A percentile compares a stretch with the other conserved stretches of the same genome.
Conservation (phyloP, 2,888 invertebrate genomes). For the Drosophila macrospina region DNA sequence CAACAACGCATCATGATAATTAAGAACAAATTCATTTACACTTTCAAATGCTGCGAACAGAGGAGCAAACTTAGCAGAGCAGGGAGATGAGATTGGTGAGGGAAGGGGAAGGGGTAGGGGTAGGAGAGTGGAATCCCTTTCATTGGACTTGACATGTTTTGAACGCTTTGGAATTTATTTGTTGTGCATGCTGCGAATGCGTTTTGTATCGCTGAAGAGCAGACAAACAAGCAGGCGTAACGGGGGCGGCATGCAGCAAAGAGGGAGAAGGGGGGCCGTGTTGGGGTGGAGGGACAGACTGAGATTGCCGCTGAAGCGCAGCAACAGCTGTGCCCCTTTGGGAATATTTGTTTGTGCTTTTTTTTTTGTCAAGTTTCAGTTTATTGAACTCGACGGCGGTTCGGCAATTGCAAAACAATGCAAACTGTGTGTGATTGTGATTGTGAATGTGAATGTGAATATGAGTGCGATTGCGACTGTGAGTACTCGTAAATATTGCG, state of each 20-base stretch:
- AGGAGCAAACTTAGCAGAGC: not conserved
- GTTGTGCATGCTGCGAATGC: slow-evolving; percentile 58
- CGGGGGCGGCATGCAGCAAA: slow-evolving; percentile 19
- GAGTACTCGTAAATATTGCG: slow-evolving; percentile 5
- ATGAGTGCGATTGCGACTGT: not conserved
- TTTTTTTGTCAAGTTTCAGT: slow-evolving; percentile 38
- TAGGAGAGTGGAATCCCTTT: slow-evolving; percentile 47
- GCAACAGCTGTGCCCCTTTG: slow-evolving; percentile 70
- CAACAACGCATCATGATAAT: slow-evolving; percentile 66
- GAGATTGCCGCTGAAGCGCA: slow-evolving; percentile 69
- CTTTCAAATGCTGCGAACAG: slow-evolving; percentile 59
- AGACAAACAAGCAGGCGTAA: slow-evolving; percentile 58
- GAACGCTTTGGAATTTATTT: slow-evolving; percentile 71
- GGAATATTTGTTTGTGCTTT: slow-evolving; percentile 48
- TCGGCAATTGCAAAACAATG: slow-evolving; percentile 61
- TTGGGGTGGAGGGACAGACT: slow-evolving; percentile 22
- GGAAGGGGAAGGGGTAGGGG: not conserved
- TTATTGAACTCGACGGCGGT: slow-evolving; percentile 64
- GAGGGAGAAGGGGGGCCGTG: not conserved
- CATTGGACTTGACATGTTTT: slow-evolving; percentile 77
- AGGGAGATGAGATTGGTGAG: not conserved
- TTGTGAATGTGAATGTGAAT: slow-evolving; percentile 5
- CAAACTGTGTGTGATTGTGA: slow-evolving; percentile 26
- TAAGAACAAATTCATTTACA: slow-evolving; percentile 82
- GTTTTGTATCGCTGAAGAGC: slow-evolving; percentile 55